Percentiles rank a stretch among this genome's conserved stretches.
Conservation (phyloP, 2,888 invertebrate genomes). For the Sepioteuthis lessoniana region DNA sequence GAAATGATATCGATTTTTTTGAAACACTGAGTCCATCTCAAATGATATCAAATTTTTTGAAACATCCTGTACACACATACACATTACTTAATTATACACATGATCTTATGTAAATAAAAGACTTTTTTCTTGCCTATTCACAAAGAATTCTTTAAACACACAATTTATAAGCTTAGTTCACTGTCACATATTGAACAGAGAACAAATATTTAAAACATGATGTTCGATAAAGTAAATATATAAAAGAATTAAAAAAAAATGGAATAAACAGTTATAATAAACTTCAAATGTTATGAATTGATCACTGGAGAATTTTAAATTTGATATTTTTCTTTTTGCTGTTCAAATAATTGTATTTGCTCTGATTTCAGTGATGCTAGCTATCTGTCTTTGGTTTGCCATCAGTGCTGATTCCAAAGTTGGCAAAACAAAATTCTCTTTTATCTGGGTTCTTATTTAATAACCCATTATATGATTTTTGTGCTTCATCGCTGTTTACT, state of each 20-base stretch:
- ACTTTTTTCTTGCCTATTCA: neutral
- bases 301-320: neutral
- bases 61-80: no score
- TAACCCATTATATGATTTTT: no score
- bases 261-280: neutral
- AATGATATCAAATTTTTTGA: no score
- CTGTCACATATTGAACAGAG: neutral
- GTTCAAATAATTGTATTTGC: neutral
- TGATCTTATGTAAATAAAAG: neutral
- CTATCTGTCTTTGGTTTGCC: neutral
- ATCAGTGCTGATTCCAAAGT: neutral
- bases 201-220: neutral
- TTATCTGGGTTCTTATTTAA: no score
- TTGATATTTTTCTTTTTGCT: neutral
- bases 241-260: neutral
- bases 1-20: no score
- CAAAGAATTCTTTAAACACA: neutral
- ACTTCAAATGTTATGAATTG: neutral
- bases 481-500: no score
- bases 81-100: slow-evolving; percentile 1
- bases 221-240: neutral
- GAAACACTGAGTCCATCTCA: no score
- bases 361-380: neutral
- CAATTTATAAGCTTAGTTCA: neutral
- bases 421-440: neutral